A percentile compares a stretch with the other conserved stretches of the same genome.
Conservation (phyloP, 2,113 vertebrate species). For the Opisthocomus hoazin region DNA sequence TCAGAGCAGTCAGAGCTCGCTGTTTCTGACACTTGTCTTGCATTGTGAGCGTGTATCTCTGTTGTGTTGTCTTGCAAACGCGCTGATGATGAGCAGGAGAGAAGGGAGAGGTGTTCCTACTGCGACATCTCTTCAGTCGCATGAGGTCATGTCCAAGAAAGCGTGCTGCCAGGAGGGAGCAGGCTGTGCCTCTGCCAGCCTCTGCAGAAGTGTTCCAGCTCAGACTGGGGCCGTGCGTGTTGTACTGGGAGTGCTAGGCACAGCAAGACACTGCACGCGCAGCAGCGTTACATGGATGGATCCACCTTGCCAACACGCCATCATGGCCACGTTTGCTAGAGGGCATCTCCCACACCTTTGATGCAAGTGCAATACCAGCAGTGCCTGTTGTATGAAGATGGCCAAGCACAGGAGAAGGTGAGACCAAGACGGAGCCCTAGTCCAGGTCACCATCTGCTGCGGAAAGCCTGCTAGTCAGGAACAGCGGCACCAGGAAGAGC, state of each 20-base stretch:
- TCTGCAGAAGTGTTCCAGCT: not conserved
- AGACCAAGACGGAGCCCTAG: not conserved
- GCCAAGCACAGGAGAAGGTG: not conserved
- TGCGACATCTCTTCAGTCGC: not conserved
- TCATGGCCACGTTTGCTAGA: accelerated
- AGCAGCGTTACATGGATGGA: accelerated
- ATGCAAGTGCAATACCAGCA: not conserved
- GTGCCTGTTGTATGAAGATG: accelerated
- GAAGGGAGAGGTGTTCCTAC: not conserved
- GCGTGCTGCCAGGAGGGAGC: not conserved
- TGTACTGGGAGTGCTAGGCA: not conserved
- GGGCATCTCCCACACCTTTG: not conserved
- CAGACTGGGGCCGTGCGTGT: accelerated
- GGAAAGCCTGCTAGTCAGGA: not conserved
- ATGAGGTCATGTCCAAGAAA: not conserved
- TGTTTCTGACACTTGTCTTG: not conserved
- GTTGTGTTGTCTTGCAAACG: not conserved
- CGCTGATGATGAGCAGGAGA: not conserved
- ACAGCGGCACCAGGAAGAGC: not conserved
- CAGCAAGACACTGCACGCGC: accelerated
- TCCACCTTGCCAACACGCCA: not conserved
- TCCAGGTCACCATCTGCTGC: not conserved
- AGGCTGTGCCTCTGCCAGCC: not conserved
- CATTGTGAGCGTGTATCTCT: not conserved
- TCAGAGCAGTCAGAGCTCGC: not conserved